These are phyloP conservation scores for Barnardius zonarius DNA, from an alignment of 2,113 vertebrate genomes.

Conservation along the genomic window DNA sequence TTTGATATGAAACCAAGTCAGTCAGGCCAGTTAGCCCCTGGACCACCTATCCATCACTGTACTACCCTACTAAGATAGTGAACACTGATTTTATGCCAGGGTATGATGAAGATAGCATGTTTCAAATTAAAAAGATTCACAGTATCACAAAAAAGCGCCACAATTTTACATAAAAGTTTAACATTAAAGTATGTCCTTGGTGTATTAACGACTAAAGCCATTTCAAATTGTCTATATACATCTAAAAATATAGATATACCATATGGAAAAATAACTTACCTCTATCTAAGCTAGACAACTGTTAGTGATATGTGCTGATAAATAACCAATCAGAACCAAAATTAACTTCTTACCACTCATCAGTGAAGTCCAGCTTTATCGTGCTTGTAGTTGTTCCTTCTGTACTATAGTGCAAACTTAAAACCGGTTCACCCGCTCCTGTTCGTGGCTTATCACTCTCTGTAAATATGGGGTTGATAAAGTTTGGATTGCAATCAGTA, in stretches of 20 bases:
- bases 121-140: not conserved
- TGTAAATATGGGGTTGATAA: constrained; percentile 75
- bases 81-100: not conserved
- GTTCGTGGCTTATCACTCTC: constrained; percentile 82
- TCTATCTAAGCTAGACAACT: not conserved
- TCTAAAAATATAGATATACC: not conserved
- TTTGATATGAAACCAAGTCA: not conserved
- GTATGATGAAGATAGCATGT: not conserved
- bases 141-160: not conserved
- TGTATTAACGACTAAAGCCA: not conserved
- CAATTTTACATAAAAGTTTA: not conserved
- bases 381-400: constrained; percentile 98
- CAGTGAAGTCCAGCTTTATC: constrained; percentile 97
- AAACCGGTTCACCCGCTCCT: constrained; percentile 87
- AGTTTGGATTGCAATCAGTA: constrained; percentile 57
- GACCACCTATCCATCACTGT: not conserved
- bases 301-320: not conserved
- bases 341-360: constrained; percentile 88
- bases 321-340: not conserved
- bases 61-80: not conserved
- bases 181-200: not conserved
- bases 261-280: not conserved
- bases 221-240: not conserved
- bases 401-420: constrained; percentile 97
- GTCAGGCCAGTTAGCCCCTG: not conserved